These are phyloP conservation scores for Morone chrysops DNA, from an alignment of 2,113 vertebrate species.

Conservation along the genomic window DNA sequence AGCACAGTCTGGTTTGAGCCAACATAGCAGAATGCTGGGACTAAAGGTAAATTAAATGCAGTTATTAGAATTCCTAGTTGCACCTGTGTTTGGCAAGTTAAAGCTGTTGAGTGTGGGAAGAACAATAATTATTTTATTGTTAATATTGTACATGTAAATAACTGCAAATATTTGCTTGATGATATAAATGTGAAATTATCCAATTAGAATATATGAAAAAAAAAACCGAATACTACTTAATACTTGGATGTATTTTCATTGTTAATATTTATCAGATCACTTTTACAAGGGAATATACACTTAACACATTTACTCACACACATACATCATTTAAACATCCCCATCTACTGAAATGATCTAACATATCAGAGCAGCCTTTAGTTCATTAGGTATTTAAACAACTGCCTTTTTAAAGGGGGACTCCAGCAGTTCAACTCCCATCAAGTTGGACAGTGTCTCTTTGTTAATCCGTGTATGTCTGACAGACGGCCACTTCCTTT, in stretches of 20 bases:
- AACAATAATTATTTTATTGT: not conserved
- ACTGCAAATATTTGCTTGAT: not conserved
- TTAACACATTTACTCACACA: no score
- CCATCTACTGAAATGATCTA: not conserved
- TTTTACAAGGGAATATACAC: not conserved
- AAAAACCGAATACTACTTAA: no score
- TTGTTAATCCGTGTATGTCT: not conserved
- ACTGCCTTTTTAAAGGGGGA: no score
- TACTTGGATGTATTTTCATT: not conserved
- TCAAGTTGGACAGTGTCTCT: not conserved
- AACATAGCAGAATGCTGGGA: not conserved
- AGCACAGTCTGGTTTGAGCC: no score
- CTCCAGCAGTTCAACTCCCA: not conserved
- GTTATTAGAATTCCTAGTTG: not conserved
- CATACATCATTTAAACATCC: not conserved
- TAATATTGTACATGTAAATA: not conserved
- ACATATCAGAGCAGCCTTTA: not conserved
- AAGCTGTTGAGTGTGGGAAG: not conserved
- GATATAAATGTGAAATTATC: no score
- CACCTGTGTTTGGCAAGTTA: not conserved
- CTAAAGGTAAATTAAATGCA: not conserved
- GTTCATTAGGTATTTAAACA: no score
- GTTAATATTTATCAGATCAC: not conserved
- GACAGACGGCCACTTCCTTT: not conserved
- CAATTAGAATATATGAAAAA: no score